These are phyloP conservation scores for Adelosebastes latens DNA, from an alignment of 2,797 vertebrate genomes.

Conservation along the genomic window DNA sequence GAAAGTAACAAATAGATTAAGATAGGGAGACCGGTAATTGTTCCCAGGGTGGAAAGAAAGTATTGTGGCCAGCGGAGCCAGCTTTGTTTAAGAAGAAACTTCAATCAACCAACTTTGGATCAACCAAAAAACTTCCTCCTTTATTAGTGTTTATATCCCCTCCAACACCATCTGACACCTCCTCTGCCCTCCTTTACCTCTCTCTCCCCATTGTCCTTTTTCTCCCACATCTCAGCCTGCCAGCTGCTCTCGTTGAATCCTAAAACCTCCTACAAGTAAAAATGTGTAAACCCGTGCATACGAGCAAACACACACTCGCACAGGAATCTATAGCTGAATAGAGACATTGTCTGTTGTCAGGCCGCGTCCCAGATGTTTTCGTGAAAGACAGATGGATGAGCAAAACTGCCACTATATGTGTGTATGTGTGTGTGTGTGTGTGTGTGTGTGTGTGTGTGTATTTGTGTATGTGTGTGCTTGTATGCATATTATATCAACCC, in stretches of 20 bases:
- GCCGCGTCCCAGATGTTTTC: conserved; percentile 38
- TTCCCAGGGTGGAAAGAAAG: conserved; percentile 17
- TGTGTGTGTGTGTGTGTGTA: not conserved
- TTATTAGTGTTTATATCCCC: conserved; percentile 22
- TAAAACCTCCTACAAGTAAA: conserved; percentile 13
- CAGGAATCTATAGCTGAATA: conserved; percentile 15
- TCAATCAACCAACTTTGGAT: conserved; percentile 27
- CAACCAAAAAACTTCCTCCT: not conserved
- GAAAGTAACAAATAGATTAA: conserved; percentile 15
- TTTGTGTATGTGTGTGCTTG: not conserved
- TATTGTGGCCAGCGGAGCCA: not conserved
- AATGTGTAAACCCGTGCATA: conserved; percentile 7
- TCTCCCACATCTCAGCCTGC: not conserved
- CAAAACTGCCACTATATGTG: conserved; percentile 1
- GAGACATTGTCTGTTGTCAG: conserved; percentile 22
- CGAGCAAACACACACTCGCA: not conserved
- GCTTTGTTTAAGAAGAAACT: conserved; percentile 32
- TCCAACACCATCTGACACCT: conserved; percentile 12
- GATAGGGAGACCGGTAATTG: conserved; percentile 20
- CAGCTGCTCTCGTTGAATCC: conserved; percentile 11
- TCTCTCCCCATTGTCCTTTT: not conserved
- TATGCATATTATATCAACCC: not conserved
- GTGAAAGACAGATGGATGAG: conserved; percentile 22
- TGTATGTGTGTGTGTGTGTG: not conserved
- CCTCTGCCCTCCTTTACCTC: conserved; percentile 12